Evolutionary conservation across 1,140 invertebrate genomes (phyloP).

Genomic region (Delia radicum): DNA sequence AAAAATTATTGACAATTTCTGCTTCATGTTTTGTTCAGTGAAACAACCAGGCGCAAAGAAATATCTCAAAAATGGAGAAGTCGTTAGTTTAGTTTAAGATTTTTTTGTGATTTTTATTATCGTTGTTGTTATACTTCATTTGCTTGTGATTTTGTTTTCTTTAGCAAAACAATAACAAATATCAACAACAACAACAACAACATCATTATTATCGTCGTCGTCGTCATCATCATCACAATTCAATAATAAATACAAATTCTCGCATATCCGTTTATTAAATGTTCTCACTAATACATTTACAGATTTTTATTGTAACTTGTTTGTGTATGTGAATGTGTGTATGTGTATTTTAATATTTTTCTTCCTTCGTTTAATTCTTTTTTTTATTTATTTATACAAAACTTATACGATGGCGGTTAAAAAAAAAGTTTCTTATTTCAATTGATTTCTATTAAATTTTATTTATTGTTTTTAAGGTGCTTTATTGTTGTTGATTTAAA

Average conservation of each 20-base stretch:
- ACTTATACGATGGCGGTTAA: neutral
- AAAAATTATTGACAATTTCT: neutral
- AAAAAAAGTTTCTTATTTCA: neutral
- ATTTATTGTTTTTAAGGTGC: slow-evolving; percentile 4
- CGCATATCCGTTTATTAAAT: slow-evolving; percentile 3
- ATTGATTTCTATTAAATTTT: slow-evolving; percentile 24
- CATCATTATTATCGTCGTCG: too few species aligned
- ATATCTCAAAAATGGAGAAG: neutral
- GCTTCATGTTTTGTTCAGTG: slow-evolving; percentile 6
- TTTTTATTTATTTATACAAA: neutral
- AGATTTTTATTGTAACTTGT: neutral
- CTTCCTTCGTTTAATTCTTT: neutral
- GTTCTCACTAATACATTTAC: neutral
- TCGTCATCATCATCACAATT: neutral
- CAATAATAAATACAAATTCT: slow-evolving; percentile 4
- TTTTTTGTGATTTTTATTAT: neutral
- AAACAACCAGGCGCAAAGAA: neutral
- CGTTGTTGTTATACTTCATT: neutral
- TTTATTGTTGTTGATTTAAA: neutral
- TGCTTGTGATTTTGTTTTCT: neutral
- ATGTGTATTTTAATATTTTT: neutral
- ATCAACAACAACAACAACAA: neutral
- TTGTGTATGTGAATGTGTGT: neutral
- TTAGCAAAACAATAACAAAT: neutral
- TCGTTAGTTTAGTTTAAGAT: neutral